A percentile compares a stretch with the other conserved stretches of the same genome.
Evolutionary conservation across 2,113 vertebrate species (phyloP).

Genomic region (Microcebus tavaratra): DNA sequence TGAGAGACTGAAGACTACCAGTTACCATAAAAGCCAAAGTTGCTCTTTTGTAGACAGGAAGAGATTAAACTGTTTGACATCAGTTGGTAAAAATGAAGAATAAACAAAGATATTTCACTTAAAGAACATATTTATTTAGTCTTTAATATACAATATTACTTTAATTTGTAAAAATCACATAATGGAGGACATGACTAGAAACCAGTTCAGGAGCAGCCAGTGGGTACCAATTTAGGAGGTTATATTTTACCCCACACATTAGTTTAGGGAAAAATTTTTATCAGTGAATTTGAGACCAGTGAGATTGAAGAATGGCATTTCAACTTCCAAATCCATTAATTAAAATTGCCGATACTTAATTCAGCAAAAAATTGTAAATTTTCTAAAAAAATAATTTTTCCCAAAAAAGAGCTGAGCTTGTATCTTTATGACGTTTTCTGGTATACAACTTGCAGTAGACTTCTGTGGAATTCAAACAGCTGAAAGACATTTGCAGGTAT

Average conservation of each 20-base stretch:
- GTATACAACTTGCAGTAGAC: neutral
- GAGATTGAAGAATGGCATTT: conserved; percentile 75
- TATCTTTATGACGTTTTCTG: neutral
- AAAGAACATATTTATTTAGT: conserved; percentile 89
- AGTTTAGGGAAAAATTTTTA: conserved; percentile 66
- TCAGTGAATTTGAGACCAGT: conserved; percentile 75
- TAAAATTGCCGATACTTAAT: conserved; percentile 55
- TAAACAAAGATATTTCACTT: conserved; percentile 76
- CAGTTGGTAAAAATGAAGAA: neutral
- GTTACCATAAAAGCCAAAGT: neutral
- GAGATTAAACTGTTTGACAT: neutral
- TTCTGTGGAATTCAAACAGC: neutral
- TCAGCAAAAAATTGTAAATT: conserved; percentile 36
- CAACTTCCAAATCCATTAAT: conserved; percentile 72
- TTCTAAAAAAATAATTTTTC: conserved; percentile 29
- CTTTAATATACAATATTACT: conserved; percentile 87
- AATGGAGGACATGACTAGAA: conserved; percentile 78
- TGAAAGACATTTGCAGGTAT: neutral
- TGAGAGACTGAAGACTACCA: neutral
- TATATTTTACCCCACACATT: conserved; percentile 73
- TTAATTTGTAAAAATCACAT: conserved; percentile 86
- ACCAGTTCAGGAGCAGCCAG: conserved; percentile 81
- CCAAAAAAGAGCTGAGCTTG: neutral
- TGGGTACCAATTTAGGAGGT: conserved; percentile 72
- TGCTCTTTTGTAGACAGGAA: neutral